A percentile compares a stretch with the other conserved stretches of the same genome.
Conservation (phyloP, 2,113 vertebrate genomes). For the Thalassoma bifasciatum region DNA sequence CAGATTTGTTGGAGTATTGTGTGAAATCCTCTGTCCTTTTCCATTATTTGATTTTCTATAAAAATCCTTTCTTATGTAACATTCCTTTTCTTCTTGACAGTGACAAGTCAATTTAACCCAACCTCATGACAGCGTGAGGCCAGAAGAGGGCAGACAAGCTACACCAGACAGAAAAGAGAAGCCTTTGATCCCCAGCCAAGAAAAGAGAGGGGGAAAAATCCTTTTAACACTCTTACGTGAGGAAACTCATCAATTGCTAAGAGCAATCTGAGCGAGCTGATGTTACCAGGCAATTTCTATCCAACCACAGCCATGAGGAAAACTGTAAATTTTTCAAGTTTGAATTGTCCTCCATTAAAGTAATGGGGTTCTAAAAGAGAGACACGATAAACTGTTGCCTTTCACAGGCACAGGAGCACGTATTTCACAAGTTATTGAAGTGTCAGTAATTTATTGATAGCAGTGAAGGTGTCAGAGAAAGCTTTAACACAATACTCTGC, state of each 20-base stretch:
- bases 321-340: constrained; percentile 70
- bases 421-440: constrained; percentile 74
- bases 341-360: constrained; percentile 79
- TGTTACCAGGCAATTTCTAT: constrained; percentile 64
- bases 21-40: background rate
- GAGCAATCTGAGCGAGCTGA: constrained; percentile 65
- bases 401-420: constrained; percentile 55
- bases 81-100: background rate
- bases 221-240: constrained; percentile 74
- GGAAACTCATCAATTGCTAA: constrained; percentile 71
- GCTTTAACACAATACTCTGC: constrained; percentile 48
- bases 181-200: constrained; percentile 51
- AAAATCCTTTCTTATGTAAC: background rate
- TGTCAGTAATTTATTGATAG: constrained; percentile 73
- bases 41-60: background rate
- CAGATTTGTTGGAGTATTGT: background rate
- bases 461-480: constrained; percentile 62
- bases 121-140: constrained; percentile 51
- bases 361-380: constrained; percentile 73
- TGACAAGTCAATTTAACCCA: background rate
- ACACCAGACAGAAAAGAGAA: constrained; percentile 47
- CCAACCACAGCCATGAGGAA: constrained; percentile 48
- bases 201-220: constrained; percentile 32
- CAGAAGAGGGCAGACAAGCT: constrained; percentile 80
- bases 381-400: constrained; percentile 71